These are phyloP conservation scores for Austrofundulus limnaeus DNA, from an alignment of 2,113 vertebrate genomes.

Conservation along the genomic window DNA sequence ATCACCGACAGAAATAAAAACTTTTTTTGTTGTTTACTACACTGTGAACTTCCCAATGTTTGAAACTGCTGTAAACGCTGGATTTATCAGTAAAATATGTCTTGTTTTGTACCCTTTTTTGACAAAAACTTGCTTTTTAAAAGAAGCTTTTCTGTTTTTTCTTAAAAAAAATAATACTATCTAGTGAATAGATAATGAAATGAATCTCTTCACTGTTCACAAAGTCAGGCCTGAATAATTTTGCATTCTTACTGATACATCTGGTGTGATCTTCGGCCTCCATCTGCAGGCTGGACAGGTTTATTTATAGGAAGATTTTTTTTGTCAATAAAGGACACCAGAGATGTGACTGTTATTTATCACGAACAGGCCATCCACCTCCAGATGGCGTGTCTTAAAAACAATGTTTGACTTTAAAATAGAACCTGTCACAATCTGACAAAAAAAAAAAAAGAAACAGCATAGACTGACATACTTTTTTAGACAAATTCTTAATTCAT, in stretches of 20 bases:
- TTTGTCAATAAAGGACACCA: slow-evolving; percentile 39
- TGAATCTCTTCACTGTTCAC: neutral
- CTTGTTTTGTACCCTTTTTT: too few relatives aligned
- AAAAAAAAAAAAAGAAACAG: neutral
- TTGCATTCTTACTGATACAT: slow-evolving; percentile 49
- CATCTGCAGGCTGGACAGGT: slow-evolving; percentile 37
- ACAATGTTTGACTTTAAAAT: slow-evolving; percentile 26
- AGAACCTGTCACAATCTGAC: slow-evolving; percentile 30
- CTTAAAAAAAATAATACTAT: neutral
- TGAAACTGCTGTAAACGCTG: too few relatives aligned
- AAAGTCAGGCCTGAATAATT: slow-evolving; percentile 44
- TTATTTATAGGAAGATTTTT: slow-evolving; percentile 33
- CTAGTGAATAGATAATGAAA: neutral
- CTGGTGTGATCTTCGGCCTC: slow-evolving; percentile 37
- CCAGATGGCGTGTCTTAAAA: slow-evolving; percentile 45
- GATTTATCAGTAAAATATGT: too few relatives aligned
- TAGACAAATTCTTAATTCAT: neutral
- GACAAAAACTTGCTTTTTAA: neutral
- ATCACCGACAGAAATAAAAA: too few relatives aligned
- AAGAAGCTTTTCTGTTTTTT: too few relatives aligned
- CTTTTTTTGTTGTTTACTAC: too few relatives aligned
- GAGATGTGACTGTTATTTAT: slow-evolving; percentile 42
- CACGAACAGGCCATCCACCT: slow-evolving; percentile 34
- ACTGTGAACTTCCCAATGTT: too few relatives aligned
- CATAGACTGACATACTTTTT: neutral